These are phyloP conservation scores for Pomacea canaliculata DNA, from an alignment of 2,888 invertebrate species.

Conservation along the genomic window DNA sequence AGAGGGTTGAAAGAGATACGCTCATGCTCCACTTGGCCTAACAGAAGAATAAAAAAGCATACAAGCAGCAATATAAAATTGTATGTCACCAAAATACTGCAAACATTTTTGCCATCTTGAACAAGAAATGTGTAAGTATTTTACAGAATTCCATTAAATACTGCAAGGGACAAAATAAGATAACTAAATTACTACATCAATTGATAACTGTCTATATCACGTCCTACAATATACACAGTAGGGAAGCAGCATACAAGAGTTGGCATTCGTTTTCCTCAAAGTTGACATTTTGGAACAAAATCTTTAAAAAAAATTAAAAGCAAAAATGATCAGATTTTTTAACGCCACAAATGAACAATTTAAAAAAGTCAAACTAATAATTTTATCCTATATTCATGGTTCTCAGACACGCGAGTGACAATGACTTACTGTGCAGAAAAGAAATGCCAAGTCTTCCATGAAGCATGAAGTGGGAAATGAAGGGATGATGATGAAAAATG, in stretches of 20 bases:
- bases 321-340: not conserved
- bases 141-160: too few relatives aligned
- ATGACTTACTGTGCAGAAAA: slow-evolving; percentile 18
- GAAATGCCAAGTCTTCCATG: slow-evolving; percentile 29
- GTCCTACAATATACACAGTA: not conserved
- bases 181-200: too few relatives aligned
- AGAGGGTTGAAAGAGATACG: too few relatives aligned
- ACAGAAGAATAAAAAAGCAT: too few relatives aligned
- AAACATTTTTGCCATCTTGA: too few relatives aligned
- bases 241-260: not conserved
- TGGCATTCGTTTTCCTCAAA: not conserved
- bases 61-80: too few relatives aligned
- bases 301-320: not conserved
- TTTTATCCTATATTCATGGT: too few relatives aligned
- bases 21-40: too few relatives aligned
- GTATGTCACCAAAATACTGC: too few relatives aligned
- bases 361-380: too few relatives aligned
- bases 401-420: not conserved
- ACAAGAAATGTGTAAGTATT: too few relatives aligned
- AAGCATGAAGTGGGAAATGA: slow-evolving; percentile 28
- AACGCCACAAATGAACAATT: not conserved
- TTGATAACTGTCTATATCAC: not conserved
- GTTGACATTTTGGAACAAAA: not conserved
- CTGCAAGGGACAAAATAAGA: too few relatives aligned
- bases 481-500: slow-evolving; percentile 29